Conservation (phyloP, 2,113 vertebrate species). For the Pterophyllum scalare region DNA sequence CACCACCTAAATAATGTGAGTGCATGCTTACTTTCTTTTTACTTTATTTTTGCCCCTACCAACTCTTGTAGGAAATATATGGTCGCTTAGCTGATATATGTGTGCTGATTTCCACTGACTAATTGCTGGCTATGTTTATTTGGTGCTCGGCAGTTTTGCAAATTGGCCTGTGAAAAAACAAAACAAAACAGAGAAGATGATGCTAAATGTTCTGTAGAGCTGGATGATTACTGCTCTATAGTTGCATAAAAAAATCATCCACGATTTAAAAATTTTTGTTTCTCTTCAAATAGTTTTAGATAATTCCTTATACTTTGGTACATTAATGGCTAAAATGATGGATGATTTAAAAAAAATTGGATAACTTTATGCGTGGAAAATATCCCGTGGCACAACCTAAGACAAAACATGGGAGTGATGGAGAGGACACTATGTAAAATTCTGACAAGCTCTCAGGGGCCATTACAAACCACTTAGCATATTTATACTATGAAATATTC, state of each 20-base stretch:
- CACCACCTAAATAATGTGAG: background rate
- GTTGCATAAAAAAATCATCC: too few relatives aligned
- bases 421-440: constrained; percentile 45
- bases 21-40: background rate
- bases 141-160: background rate
- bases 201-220: too few relatives aligned
- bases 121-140: background rate
- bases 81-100: background rate
- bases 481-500: constrained; percentile 77
- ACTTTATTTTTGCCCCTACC: background rate
- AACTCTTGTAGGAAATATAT: too few relatives aligned
- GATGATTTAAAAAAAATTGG: background rate
- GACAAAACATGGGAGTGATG: constrained; percentile 25
- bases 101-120: background rate
- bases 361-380: background rate
- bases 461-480: constrained; percentile 73
- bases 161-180: background rate
- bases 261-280: background rate
- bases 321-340: background rate
- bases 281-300: background rate
- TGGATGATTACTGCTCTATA: too few relatives aligned
- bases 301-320: background rate
- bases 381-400: constrained; percentile 9
- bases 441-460: constrained; percentile 52
- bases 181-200: too few relatives aligned